phyloP scores from a whole-genome alignment of 2,797 vertebrate species.

The Hipposideros larvatus region DNA sequence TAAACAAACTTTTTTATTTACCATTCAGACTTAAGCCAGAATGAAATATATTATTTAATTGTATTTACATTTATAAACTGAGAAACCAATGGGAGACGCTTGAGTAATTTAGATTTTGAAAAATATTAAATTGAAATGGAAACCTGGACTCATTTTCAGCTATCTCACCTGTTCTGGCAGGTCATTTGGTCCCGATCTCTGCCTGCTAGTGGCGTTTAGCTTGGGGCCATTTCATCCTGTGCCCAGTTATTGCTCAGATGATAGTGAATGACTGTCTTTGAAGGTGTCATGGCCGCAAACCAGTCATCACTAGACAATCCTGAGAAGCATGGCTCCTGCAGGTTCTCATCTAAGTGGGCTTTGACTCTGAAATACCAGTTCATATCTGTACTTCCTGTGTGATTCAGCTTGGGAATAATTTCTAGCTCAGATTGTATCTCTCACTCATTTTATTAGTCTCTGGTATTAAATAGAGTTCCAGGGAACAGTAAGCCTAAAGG shows the following conservation, averaged over 20 bases:
- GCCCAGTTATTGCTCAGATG: neutral
- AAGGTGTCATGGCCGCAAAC: neutral
- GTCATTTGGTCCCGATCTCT: neutral
- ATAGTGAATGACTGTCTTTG: neutral
- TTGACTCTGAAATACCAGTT: neutral
- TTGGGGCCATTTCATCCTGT: neutral
- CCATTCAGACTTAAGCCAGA: constrained; percentile 27
- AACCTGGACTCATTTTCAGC: neutral
- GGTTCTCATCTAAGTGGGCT: neutral
- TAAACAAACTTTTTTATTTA: neutral
- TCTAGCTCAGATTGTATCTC: neutral
- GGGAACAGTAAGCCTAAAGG: neutral
- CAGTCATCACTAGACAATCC: neutral
- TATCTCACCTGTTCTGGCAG: neutral
- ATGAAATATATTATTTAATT: constrained; percentile 45
- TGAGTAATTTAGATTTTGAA: constrained; percentile 56
- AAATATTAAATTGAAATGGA: constrained; percentile 44
- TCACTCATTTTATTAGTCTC: neutral
- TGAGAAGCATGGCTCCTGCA: neutral
- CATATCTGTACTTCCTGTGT: neutral
- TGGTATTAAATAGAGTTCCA: neutral
- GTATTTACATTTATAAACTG: neutral
- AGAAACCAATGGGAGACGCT: neutral
- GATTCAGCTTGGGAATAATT: neutral
- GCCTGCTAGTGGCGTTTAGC: neutral